Conservation (phyloP, 2,797 vertebrate species). For the Oreochromis grahami region DNA sequence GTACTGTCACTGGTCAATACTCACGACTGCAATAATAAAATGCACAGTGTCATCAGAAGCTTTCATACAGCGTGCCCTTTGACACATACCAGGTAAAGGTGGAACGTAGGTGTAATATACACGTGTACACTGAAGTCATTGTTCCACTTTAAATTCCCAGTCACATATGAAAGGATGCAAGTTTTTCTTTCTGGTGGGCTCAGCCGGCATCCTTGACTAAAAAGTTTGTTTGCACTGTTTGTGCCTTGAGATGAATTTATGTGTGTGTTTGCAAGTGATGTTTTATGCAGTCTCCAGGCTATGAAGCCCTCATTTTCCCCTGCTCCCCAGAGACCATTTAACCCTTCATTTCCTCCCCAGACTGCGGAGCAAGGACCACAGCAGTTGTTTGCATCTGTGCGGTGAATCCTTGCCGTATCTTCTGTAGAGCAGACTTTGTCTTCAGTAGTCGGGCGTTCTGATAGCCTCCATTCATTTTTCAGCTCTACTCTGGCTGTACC, state of each 20-base stretch:
- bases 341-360: constrained; percentile 61
- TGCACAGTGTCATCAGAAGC: neutral
- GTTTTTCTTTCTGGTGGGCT: neutral
- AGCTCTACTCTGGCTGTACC: constrained; percentile 62
- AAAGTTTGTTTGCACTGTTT: constrained; percentile 34
- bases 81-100: neutral
- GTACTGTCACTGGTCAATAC: neutral
- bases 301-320: constrained; percentile 32
- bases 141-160: neutral
- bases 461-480: constrained; percentile 76
- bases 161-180: neutral
- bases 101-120: neutral
- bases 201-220: neutral
- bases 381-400: neutral
- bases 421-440: constrained; percentile 35
- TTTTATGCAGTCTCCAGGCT: constrained; percentile 41
- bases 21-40: neutral
- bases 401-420: constrained; percentile 7
- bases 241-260: constrained; percentile 11
- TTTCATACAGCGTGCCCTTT: neutral
- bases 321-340: constrained; percentile 57
- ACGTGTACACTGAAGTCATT: neutral
- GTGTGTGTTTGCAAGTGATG: constrained; percentile 26
- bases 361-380: constrained; percentile 22
- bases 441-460: constrained; percentile 37